Evolutionary conservation across 2,113 vertebrate genomes (phyloP).

Genomic region (Gorsachius goisagi): DNA sequence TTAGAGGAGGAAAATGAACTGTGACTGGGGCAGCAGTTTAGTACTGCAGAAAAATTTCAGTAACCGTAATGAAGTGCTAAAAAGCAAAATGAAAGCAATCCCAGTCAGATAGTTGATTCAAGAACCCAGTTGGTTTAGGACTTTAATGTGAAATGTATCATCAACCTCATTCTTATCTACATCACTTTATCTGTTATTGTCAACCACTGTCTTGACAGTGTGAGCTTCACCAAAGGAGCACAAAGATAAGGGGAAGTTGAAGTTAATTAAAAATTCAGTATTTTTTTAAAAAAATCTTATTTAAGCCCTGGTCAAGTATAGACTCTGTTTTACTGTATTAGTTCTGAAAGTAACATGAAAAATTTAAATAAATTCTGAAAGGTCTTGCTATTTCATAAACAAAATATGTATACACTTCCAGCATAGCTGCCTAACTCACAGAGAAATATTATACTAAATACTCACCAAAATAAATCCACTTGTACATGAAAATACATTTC

Average conservation of each 20-base stretch:
- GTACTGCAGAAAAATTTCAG: conserved; percentile 7
- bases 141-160: conserved; percentile 45
- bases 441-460: background rate
- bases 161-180: conserved; percentile 15
- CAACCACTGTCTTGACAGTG: background rate
- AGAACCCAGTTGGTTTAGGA: background rate
- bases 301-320: background rate
- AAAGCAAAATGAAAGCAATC: conserved; percentile 28
- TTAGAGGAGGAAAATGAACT: conserved; percentile 47
- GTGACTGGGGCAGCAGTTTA: conserved; percentile 30
- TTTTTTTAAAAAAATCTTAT: conserved; percentile 1
- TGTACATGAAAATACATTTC: background rate
- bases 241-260: background rate
- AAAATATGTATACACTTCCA: background rate
- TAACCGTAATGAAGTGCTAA: conserved; percentile 46
- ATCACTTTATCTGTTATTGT: conserved; percentile 43
- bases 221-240: conserved; percentile 9
- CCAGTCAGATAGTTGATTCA: background rate
- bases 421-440: background rate
- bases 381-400: background rate
- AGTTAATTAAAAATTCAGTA: conserved; percentile 33
- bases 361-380: conserved; percentile 38
- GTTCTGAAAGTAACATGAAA: conserved; percentile 25
- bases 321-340: background rate
- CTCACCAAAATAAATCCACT: conserved; percentile 4